These are phyloP conservation scores for Phrynocephalus guinanensis DNA, from an alignment of 2,797 vertebrate genomes.

Conservation along the genomic window DNA sequence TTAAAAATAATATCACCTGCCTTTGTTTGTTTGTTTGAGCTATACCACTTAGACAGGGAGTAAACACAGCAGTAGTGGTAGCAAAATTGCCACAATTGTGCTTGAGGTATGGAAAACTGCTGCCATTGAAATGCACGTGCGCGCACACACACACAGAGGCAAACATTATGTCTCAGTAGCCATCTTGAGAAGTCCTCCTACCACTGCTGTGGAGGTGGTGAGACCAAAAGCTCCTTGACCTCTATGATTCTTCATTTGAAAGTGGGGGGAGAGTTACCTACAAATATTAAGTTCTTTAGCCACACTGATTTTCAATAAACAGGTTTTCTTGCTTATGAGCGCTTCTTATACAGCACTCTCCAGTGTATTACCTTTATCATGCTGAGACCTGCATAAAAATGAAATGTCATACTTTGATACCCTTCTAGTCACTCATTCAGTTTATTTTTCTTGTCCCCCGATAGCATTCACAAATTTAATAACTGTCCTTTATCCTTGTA, in stretches of 20 bases:
- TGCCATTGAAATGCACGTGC: neutral
- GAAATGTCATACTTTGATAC: slow-evolving; percentile 79
- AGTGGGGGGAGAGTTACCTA: slow-evolving; percentile 61
- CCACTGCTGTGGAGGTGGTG: slow-evolving; percentile 32
- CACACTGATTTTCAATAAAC: slow-evolving; percentile 68
- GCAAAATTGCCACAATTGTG: neutral
- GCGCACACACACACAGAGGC: neutral
- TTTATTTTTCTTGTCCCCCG: slow-evolving; percentile 79
- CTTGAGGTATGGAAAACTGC: neutral
- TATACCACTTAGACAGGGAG: neutral
- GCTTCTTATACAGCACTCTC: slow-evolving; percentile 65
- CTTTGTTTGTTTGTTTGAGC: neutral
- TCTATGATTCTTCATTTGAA: slow-evolving; percentile 38
- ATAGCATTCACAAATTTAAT: slow-evolving; percentile 82
- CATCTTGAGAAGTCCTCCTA: slow-evolving; percentile 8
- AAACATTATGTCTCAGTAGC: slow-evolving; percentile 29
- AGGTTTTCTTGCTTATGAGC: slow-evolving; percentile 69
- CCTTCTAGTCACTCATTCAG: slow-evolving; percentile 70
- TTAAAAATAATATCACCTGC: neutral
- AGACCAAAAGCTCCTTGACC: slow-evolving; percentile 58
- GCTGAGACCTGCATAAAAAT: slow-evolving; percentile 77
- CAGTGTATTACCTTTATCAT: slow-evolving; percentile 75
- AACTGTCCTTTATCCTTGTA: slow-evolving; percentile 77
- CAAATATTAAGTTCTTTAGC: slow-evolving; percentile 64
- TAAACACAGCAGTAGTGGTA: neutral